Conservation (phyloP, 2,888 invertebrate species). For the Drosophila nr. perissopoda region DNA sequence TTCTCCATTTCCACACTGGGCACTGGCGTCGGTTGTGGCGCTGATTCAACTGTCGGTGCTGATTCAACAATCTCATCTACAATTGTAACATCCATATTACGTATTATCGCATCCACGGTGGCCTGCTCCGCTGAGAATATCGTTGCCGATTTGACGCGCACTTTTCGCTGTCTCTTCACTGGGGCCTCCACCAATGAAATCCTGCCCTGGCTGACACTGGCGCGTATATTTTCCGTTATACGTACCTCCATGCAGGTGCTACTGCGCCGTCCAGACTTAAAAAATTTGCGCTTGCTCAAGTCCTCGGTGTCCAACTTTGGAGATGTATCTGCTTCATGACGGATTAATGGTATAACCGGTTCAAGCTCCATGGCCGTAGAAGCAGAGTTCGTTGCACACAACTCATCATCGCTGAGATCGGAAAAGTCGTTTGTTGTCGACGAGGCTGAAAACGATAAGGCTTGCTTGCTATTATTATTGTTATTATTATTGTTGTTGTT, state of each 20-base stretch:
- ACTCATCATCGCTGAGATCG: conserved; percentile 68
- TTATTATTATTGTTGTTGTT: conserved; percentile 59
- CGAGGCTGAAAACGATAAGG: neutral
- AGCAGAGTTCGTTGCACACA: neutral
- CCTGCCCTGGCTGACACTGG: conserved; percentile 80
- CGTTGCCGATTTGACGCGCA: conserved; percentile 62
- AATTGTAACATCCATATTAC: conserved; percentile 77
- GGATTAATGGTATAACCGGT: conserved; percentile 69
- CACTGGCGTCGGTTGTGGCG: neutral
- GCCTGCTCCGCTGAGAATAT: conserved; percentile 83
- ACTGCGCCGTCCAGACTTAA: conserved; percentile 78
- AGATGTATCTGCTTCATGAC: conserved; percentile 30
- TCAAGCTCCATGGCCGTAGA: conserved; percentile 53
- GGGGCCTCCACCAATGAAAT: conserved; percentile 71
- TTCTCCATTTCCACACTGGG: conserved; percentile 3
- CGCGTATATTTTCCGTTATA: conserved; percentile 81
- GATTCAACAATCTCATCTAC: conserved; percentile 67
- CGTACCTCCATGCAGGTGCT: conserved; percentile 79
- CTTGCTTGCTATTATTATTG: conserved; percentile 45
- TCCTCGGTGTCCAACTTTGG: conserved; percentile 33
- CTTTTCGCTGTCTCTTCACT: conserved; percentile 37
- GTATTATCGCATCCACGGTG: conserved; percentile 82
- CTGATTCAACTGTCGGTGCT: conserved; percentile 12
- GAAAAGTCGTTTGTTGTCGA: conserved; percentile 58
- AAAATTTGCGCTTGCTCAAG: conserved; percentile 78